Percentiles rank a stretch among this genome's conserved stretches.
phyloP scores from a whole-genome alignment of 2,113 vertebrate genomes.

The Passer domesticus region DNA sequence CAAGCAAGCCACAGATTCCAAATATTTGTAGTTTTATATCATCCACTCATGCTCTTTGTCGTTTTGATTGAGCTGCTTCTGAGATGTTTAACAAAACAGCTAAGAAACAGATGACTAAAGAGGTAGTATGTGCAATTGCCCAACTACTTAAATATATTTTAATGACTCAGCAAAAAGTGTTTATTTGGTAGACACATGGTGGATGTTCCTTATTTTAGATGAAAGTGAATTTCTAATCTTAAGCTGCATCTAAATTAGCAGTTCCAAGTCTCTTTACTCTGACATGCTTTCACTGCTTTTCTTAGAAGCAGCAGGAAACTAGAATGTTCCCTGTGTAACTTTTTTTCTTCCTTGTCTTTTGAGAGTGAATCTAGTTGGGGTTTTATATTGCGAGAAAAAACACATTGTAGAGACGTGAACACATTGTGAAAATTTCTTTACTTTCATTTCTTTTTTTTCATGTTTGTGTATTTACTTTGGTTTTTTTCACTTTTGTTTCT shows the following conservation, averaged over 20 bases:
- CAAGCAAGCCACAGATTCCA: background rate
- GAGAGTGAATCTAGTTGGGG: background rate
- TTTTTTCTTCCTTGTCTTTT: background rate
- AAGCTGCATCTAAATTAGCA: background rate
- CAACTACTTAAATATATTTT: background rate
- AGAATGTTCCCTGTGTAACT: background rate
- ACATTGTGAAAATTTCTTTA: background rate
- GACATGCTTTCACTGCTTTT: background rate
- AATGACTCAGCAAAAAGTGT: background rate
- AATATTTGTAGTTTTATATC: background rate
- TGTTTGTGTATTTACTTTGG: background rate
- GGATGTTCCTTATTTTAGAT: constrained; percentile 15
- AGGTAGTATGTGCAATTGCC: background rate
- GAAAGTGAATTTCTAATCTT: constrained; percentile 33
- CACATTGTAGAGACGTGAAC: background rate
- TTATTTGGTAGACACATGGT: background rate
- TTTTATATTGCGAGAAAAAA: background rate
- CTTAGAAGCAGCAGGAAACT: background rate
- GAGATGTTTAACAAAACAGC: background rate
- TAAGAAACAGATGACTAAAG: background rate
- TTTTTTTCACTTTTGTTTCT: background rate
- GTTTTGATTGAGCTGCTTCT: background rate
- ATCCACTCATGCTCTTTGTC: background rate
- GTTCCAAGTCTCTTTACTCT: background rate
- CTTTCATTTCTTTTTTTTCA: background rate